Conservation (phyloP, 2,113 vertebrate species). For the Progne subis region DNA sequence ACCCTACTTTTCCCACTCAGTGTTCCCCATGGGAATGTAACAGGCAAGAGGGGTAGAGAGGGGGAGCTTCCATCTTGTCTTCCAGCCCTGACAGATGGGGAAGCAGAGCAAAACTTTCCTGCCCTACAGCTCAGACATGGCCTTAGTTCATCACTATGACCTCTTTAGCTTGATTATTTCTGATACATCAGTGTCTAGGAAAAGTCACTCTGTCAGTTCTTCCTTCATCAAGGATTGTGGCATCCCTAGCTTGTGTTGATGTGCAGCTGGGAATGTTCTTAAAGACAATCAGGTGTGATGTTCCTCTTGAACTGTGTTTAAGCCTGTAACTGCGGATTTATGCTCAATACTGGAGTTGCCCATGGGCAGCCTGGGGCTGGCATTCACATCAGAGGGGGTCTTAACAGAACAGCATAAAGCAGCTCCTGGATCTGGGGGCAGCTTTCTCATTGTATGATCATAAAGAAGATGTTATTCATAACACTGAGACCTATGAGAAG, state of each 20-base stretch:
- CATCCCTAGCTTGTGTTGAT: neutral
- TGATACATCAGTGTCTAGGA: fast-evolving
- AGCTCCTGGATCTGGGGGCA: neutral
- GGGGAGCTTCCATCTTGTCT: neutral
- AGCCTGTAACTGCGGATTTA: neutral
- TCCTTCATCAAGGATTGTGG: neutral
- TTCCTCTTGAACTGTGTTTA: neutral
- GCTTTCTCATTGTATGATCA: neutral
- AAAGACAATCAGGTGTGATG: neutral
- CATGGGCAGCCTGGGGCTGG: neutral
- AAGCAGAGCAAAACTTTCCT: neutral
- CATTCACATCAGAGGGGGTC: neutral
- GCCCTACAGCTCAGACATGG: neutral
- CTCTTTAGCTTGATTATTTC: neutral
- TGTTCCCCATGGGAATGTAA: neutral
- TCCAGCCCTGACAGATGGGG: neutral
- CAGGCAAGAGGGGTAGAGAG: neutral
- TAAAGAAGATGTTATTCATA: neutral
- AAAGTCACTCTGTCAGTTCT: neutral
- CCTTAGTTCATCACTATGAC: no score
- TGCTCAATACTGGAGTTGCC: neutral
- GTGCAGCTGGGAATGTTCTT: neutral
- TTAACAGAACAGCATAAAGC: neutral
- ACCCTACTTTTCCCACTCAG: neutral
- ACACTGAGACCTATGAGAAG: neutral